These are phyloP conservation scores for Cygnus olor DNA, from an alignment of 2,797 vertebrate species.

Conservation along the genomic window DNA sequence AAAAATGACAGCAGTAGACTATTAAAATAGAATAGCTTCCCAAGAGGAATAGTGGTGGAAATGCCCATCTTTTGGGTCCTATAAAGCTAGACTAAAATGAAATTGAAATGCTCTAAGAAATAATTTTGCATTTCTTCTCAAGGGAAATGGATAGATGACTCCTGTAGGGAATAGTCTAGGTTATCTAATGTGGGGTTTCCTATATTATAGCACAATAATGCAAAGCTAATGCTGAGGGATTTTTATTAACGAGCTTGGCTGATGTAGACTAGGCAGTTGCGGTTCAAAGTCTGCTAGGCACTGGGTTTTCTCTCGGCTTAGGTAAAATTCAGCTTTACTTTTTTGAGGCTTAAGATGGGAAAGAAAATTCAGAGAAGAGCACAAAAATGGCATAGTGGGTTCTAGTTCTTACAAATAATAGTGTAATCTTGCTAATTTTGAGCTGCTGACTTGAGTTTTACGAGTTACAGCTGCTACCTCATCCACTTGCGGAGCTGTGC, in stretches of 20 bases:
- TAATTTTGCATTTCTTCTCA: constrained; percentile 36
- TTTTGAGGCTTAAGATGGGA: neutral
- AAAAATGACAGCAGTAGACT: neutral
- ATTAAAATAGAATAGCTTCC: constrained; percentile 9
- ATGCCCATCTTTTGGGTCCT: constrained; percentile 4
- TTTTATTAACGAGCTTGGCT: constrained; percentile 13
- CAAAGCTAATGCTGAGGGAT: neutral
- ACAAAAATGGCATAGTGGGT: neutral
- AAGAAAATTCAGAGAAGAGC: neutral
- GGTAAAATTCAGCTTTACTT: neutral
- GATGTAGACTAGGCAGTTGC: neutral
- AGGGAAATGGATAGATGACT: neutral
- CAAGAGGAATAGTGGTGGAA: neutral
- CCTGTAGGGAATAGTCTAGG: neutral
- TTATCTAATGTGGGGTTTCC: constrained; percentile 1
- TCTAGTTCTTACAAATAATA: neutral
- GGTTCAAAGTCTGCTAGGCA: neutral
- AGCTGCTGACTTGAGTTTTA: neutral
- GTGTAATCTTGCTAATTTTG: neutral
- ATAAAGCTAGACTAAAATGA: constrained; percentile 40
- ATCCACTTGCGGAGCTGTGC: neutral
- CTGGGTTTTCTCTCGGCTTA: neutral
- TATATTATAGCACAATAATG: neutral
- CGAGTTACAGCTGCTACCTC: neutral
- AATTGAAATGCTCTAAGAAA: constrained; percentile 29